Evolutionary conservation across 2,113 vertebrate species (phyloP).

Genomic region (Apteryx owenii): DNA sequence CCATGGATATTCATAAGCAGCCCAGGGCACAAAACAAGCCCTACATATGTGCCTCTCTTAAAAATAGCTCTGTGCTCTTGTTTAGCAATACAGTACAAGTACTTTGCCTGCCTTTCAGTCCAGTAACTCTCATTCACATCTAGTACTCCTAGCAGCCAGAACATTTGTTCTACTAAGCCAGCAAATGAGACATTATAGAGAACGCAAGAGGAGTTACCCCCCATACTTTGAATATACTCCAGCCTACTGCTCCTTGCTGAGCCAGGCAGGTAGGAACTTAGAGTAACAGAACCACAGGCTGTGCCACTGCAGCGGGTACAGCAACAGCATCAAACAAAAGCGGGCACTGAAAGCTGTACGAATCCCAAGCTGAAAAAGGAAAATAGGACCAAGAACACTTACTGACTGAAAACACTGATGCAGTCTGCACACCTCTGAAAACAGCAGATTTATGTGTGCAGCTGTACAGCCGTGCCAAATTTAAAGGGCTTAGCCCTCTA

Average conservation of each 20-base stretch:
- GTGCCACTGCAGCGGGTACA: neutral
- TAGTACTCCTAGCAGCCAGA: neutral
- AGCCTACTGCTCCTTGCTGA: rapidly evolving
- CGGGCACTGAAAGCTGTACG: neutral
- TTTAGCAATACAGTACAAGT: neutral
- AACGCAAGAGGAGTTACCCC: neutral
- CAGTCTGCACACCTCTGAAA: neutral
- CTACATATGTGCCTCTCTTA: rapidly evolving
- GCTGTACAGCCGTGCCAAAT: neutral
- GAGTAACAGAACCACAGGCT: neutral
- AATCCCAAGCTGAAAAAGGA: neutral
- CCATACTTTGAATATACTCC: rapidly evolving
- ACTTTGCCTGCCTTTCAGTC: neutral
- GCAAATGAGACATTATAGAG: neutral
- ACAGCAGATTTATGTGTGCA: neutral
- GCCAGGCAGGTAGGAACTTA: neutral
- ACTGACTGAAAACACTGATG: neutral
- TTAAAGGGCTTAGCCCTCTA: neutral
- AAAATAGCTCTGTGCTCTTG: neutral
- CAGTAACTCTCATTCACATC: neutral
- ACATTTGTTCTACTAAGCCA: neutral
- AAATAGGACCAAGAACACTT: neutral
- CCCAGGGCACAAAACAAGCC: neutral
- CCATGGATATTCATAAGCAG: neutral
- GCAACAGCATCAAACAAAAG: neutral